Percentiles rank a stretch among this genome's conserved stretches.
Conservation (phyloP, 2,888 invertebrate species). For the Branchellion lobata region DNA sequence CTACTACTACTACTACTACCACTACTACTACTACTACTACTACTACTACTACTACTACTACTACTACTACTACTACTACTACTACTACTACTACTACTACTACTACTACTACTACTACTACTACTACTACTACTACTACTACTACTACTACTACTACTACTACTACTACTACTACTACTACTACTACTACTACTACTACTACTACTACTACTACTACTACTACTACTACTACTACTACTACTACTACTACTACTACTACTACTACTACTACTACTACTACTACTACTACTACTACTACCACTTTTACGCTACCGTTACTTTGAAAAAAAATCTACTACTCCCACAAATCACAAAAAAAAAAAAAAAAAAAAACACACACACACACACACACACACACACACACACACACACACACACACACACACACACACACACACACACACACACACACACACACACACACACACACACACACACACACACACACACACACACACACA, state of each 20-base stretch:
- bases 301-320: too few relatives aligned
- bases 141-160: background rate
- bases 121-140: background rate
- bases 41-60: constrained; percentile 14
- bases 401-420: too few relatives aligned
- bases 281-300: constrained; percentile 7
- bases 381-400: too few relatives aligned
- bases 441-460: too few relatives aligned
- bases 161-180: background rate
- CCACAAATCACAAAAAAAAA: too few relatives aligned
- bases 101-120: background rate
- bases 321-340: too few relatives aligned
- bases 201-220: background rate
- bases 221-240: background rate
- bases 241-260: constrained; percentile 7
- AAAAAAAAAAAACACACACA: too few relatives aligned
- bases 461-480: too few relatives aligned
- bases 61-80: background rate
- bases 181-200: background rate
- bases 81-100: background rate
- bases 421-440: too few relatives aligned
- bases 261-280: constrained; percentile 11
- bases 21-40: constrained; percentile 14
- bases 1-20: constrained; percentile 14
- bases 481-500: too few relatives aligned